phyloP scores from a whole-genome alignment of 2,888 invertebrate species.

The Sarcophaga rosellei region DNA sequence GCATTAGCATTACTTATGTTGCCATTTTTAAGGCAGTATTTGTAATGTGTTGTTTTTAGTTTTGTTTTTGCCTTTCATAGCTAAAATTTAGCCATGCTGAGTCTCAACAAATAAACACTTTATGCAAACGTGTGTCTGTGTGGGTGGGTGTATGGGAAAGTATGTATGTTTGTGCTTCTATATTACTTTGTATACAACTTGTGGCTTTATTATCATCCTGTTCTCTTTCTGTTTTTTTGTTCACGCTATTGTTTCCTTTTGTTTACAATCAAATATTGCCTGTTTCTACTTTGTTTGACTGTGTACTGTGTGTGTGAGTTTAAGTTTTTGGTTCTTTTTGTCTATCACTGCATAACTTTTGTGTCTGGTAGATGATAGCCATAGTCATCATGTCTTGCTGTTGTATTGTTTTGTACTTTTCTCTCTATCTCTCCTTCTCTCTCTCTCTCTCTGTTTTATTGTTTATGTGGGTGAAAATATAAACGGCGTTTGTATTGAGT shows the following conservation, averaged over 20 bases:
- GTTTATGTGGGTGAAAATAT: constrained; percentile 5
- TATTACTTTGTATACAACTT: constrained; percentile 42
- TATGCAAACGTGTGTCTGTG: not conserved
- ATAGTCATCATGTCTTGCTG: constrained; percentile 18
- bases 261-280: constrained; percentile 42
- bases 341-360: not conserved
- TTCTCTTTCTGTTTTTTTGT: constrained; percentile 31
- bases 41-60: no score
- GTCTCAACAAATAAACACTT: constrained; percentile 9
- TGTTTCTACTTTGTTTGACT: constrained; percentile 4
- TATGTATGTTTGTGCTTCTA: not conserved
- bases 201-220: constrained; percentile 45
- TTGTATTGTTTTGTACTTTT: not conserved
- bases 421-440: not conserved
- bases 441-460: not conserved
- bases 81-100: constrained; percentile 50
- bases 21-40: no score
- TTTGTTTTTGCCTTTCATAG: not conserved
- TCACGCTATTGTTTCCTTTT: constrained; percentile 56
- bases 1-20: no score
- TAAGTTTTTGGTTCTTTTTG: not conserved
- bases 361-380: not conserved
- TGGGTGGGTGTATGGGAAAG: not conserved
- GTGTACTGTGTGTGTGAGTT: not conserved
- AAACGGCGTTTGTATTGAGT: constrained; percentile 22